phyloP scores from a whole-genome alignment of 2,113 vertebrate genomes.

The Chaenogobius annularis region DNA sequence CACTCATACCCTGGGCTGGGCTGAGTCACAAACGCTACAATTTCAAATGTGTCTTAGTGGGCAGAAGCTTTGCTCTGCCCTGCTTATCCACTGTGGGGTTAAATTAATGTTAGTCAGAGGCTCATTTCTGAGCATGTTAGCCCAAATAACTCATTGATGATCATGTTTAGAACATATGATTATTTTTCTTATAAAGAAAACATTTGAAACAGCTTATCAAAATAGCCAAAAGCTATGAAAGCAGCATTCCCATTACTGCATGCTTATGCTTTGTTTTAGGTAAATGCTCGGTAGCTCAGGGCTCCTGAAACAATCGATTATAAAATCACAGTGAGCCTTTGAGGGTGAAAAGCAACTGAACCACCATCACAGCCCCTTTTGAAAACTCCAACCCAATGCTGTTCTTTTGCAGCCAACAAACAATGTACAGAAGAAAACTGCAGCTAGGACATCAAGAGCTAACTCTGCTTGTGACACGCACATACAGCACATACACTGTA shows the following conservation, averaged over 20 bases:
- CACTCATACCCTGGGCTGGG: conserved; percentile 2
- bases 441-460: conserved; percentile 6
- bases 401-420: conserved; percentile 1
- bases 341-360: conserved; percentile 7
- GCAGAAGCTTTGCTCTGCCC: not conserved
- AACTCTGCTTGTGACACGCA: conserved; percentile 34
- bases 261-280: not conserved
- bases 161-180: not conserved
- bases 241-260: conserved; percentile 9
- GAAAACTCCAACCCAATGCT: not conserved
- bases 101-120: not conserved
- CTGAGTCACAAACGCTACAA: conserved; percentile 18
- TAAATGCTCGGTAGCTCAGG: not conserved
- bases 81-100: not conserved
- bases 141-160: not conserved
- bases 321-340: conserved; percentile 13
- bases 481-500: conserved; percentile 30
- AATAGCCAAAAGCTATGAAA: conserved; percentile 3
- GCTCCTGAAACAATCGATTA: not conserved
- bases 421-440: conserved; percentile 7
- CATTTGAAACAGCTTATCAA: not conserved
- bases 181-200: conserved; percentile 5
- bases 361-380: not conserved
- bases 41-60: not conserved
- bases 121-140: not conserved